Evolutionary conservation across 2,797 vertebrate species (phyloP).

Genomic region (Falco columbarius): DNA sequence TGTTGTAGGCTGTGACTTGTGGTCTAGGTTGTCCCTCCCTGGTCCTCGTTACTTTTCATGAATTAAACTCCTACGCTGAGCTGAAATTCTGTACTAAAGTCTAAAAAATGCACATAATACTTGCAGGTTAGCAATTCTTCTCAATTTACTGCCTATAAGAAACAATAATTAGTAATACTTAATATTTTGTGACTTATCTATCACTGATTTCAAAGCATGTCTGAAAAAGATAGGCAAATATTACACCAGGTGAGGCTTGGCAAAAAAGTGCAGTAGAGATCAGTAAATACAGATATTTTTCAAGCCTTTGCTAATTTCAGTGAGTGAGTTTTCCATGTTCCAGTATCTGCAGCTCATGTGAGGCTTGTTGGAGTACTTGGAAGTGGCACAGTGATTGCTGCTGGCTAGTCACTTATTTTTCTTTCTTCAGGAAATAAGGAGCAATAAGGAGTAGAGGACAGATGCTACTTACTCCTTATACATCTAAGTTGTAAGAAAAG

Average conservation of each 20-base stretch:
- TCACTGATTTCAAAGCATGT: neutral
- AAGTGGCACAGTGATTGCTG: neutral
- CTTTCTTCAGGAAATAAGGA: neutral
- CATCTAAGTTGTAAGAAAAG: neutral
- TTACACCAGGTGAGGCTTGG: neutral
- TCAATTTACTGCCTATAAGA: neutral
- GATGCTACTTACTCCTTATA: neutral
- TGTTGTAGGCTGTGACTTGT: neutral
- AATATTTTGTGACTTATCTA: neutral
- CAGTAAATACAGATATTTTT: neutral
- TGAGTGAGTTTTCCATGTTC: neutral
- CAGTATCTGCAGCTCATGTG: accelerated
- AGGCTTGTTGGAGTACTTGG: neutral
- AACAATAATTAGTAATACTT: neutral
- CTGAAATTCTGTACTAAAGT: neutral
- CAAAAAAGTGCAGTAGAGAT: neutral
- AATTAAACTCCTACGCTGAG: neutral
- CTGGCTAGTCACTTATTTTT: neutral
- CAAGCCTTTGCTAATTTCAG: neutral
- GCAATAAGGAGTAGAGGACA: neutral
- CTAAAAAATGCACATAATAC: neutral
- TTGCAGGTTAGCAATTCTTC: neutral
- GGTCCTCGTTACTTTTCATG: neutral
- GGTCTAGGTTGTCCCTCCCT: neutral
- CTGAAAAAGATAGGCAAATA: neutral